Evolutionary conservation across 2,797 vertebrate species (phyloP).

Genomic region (Myotis myotis): DNA sequence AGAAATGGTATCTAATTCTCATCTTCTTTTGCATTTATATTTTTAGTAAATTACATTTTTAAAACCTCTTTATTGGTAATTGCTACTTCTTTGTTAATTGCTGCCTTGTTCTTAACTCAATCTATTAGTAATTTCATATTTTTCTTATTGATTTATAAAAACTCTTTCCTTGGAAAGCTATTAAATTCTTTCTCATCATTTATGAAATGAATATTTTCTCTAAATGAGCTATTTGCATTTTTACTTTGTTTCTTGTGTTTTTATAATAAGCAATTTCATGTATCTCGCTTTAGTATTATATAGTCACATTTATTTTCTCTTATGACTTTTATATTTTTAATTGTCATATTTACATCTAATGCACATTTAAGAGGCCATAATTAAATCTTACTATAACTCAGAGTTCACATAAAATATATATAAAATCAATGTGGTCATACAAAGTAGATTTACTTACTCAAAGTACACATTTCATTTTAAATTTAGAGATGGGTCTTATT

Average conservation of each 20-base stretch:
- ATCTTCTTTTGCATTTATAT: background rate
- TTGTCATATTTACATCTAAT: background rate
- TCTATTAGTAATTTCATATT: background rate
- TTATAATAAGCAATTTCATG: background rate
- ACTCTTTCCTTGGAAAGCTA: background rate
- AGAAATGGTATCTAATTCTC: background rate
- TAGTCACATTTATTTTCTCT: background rate
- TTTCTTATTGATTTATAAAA: background rate
- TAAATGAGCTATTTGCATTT: background rate
- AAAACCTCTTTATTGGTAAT: background rate
- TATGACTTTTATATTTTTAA: background rate
- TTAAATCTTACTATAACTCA: background rate
- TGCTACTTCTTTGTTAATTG: background rate
- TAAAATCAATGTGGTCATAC: background rate
- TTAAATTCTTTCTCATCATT: background rate
- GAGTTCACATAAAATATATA: constrained; percentile 3
- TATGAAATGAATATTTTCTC: background rate
- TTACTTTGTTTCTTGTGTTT: background rate
- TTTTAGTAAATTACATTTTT: background rate
- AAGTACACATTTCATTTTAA: background rate
- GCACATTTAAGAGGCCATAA: background rate
- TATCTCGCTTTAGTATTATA: background rate
- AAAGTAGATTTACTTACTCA: background rate
- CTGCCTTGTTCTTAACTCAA: background rate
- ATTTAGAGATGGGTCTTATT: background rate